Conservation (phyloP, 2,888 invertebrate species). For the Mongoloraphidia duomilia region DNA sequence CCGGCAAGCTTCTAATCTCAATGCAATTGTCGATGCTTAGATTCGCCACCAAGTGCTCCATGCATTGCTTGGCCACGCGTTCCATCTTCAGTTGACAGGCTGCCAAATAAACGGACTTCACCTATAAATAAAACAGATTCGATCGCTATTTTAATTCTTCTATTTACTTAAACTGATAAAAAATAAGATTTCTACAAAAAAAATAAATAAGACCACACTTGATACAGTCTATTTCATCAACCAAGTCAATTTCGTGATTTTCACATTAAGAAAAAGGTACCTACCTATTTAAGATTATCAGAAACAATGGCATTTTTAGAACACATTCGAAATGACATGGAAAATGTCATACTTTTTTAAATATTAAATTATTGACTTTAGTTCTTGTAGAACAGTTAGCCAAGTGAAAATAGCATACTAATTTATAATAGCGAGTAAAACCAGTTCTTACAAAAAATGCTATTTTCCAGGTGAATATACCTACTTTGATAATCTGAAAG, state of each 20-base stretch:
- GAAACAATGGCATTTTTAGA: no score
- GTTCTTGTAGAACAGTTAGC: no score
- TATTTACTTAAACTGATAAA: no score
- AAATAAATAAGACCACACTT: neutral
- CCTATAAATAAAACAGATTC: conserved; percentile 28
- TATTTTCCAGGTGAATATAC: no score
- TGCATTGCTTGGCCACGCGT: conserved; percentile 56
- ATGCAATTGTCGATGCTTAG: conserved; percentile 44
- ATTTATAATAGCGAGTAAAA: no score
- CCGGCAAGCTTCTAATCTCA: conserved; percentile 44
- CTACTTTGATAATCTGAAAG: no score
- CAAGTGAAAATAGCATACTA: no score
- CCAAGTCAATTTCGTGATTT: neutral
- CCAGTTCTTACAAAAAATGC: no score
- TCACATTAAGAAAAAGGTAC: conserved; percentile 2
- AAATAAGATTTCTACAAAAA: conserved; percentile 4
- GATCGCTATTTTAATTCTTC: conserved; percentile 8
- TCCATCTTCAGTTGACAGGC: conserved; percentile 66
- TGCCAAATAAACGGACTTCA: conserved; percentile 66
- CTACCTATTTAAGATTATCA: no score
- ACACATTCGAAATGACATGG: no score
- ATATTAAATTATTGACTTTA: no score
- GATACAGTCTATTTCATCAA: conserved; percentile 13
- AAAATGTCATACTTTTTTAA: no score
- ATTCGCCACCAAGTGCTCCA: conserved; percentile 49